Percentiles rank a stretch among this genome's conserved stretches.
These are phyloP conservation scores for Puffinus mauretanicus DNA, from an alignment of 2,113 vertebrate genomes.

Conservation along the genomic window DNA sequence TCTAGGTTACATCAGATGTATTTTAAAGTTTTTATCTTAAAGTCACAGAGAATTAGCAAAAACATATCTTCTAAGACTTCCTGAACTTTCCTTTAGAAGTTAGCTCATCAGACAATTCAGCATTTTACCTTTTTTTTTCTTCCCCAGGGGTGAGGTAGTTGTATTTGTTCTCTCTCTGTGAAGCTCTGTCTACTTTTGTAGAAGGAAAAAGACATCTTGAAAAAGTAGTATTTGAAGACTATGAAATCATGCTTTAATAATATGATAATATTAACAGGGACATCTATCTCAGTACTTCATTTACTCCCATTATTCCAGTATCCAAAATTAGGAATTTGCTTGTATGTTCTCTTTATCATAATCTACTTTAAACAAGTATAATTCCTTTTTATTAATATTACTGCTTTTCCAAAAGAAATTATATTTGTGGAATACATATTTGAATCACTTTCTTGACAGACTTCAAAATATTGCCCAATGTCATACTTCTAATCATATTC, in stretches of 20 bases:
- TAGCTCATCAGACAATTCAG: background rate
- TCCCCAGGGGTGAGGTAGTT: fast-evolving
- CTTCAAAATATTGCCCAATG: background rate
- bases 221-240: background rate
- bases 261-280: background rate
- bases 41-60: background rate
- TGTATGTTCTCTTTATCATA: background rate
- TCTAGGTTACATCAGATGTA: background rate
- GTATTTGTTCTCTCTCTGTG: background rate
- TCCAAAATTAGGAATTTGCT: background rate
- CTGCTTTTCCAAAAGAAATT: background rate
- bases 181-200: background rate
- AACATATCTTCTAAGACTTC: background rate
- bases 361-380: background rate
- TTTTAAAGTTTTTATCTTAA: background rate
- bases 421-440: background rate
- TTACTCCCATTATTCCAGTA: background rate
- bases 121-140: background rate
- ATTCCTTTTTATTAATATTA: background rate
- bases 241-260: background rate
- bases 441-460: background rate
- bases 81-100: background rate
- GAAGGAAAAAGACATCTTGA: background rate
- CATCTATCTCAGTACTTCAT: background rate
- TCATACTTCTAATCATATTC: background rate